Evolutionary conservation across 2,797 vertebrate species (phyloP).

Genomic region (Carduelis carduelis): DNA sequence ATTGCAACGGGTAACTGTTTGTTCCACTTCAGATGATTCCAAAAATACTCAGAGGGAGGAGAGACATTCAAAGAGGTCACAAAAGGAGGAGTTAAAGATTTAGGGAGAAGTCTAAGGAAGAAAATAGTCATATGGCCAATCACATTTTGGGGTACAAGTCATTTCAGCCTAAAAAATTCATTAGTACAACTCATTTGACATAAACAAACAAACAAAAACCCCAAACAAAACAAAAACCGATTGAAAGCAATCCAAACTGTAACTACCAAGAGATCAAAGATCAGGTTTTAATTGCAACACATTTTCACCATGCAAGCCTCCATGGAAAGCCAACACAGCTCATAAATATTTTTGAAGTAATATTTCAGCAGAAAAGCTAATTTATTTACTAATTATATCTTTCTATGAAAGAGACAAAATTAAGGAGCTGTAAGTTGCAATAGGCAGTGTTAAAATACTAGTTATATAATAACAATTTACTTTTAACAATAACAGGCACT

Average conservation of each 20-base stretch:
- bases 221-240: background rate
- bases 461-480: constrained; percentile 71
- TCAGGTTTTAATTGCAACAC: constrained; percentile 60
- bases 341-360: constrained; percentile 70
- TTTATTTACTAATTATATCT: constrained; percentile 76
- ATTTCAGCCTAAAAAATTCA: background rate
- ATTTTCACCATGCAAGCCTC: constrained; percentile 45
- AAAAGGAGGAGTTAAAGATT: background rate
- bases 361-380: constrained; percentile 71
- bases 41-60: background rate
- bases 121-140: background rate
- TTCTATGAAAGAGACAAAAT: constrained; percentile 65
- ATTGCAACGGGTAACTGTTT: background rate
- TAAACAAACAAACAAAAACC: background rate
- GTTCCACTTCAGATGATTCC: background rate
- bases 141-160: background rate
- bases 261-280: constrained; percentile 60
- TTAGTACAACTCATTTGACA: background rate
- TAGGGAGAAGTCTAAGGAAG: background rate
- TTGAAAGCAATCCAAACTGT: constrained; percentile 26
- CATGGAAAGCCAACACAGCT: constrained; percentile 54
- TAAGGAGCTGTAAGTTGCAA: constrained; percentile 68
- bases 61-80: background rate
- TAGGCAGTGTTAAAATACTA: constrained; percentile 67
- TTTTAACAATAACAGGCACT: constrained; percentile 71